A percentile compares a stretch with the other conserved stretches of the same genome.
Conservation (phyloP, 2,888 invertebrate genomes). For the Dynastes grantii region DNA sequence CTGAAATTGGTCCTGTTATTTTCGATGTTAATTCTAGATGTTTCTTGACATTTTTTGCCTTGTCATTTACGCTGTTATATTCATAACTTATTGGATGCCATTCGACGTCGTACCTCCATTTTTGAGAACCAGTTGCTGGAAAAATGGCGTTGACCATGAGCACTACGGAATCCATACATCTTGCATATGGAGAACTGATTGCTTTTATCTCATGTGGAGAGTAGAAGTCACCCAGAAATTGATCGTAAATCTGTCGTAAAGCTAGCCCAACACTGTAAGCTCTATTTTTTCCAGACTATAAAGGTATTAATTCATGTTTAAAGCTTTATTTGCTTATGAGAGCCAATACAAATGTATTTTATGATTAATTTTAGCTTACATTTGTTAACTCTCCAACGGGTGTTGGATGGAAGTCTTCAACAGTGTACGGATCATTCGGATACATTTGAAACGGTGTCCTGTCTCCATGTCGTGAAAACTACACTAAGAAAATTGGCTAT, state of each 20-base stretch:
- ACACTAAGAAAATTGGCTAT: constrained; percentile 41
- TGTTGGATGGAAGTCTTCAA: constrained; percentile 77
- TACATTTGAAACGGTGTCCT: constrained; percentile 81
- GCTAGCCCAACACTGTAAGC: constrained; percentile 45
- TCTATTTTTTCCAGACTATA: constrained; percentile 43
- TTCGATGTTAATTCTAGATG: background rate
- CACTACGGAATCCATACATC: constrained; percentile 38
- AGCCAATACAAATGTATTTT: too few relatives aligned
- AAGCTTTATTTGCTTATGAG: background rate
- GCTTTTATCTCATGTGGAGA: constrained; percentile 28
- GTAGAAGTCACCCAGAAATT: constrained; percentile 46
- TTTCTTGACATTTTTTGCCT: background rate
- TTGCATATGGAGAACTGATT: constrained; percentile 36
- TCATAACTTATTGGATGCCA: constrained; percentile 51
- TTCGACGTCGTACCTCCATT: constrained; percentile 33
- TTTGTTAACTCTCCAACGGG: constrained; percentile 84
- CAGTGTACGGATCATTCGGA: constrained; percentile 78
- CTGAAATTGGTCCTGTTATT: background rate
- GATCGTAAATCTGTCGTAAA: constrained; percentile 38
- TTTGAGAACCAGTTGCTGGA: constrained; percentile 30
- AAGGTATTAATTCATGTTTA: background rate
- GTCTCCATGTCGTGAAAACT: constrained; percentile 84
- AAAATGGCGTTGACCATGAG: constrained; percentile 47
- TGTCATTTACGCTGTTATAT: constrained; percentile 2
- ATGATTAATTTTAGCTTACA: constrained; percentile 68